A percentile compares a stretch with the other conserved stretches of the same genome.
phyloP scores from a whole-genome alignment of 2,113 vertebrate species.

The Austrofundulus limnaeus region DNA sequence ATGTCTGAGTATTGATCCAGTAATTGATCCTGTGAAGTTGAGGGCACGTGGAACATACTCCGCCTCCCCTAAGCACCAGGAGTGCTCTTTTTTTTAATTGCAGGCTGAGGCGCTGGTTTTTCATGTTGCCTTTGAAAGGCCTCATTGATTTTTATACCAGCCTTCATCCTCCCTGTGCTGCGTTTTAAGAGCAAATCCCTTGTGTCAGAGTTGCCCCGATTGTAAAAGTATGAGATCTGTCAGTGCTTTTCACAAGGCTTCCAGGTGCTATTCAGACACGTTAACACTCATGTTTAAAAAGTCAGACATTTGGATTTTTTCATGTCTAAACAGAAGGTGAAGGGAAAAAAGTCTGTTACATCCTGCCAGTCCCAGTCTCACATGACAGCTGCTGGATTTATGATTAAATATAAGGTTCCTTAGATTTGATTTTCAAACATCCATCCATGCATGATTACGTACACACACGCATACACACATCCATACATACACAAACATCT shows the following conservation, averaged over 20 bases:
- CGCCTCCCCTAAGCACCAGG: constrained; percentile 61
- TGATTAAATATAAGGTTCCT: too few relatives aligned
- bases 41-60: constrained; percentile 64
- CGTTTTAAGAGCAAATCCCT: constrained; percentile 67
- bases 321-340: constrained; percentile 31
- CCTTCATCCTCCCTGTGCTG: constrained; percentile 67
- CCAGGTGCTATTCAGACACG: constrained; percentile 59
- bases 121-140: constrained; percentile 76
- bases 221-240: constrained; percentile 67
- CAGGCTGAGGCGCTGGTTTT: constrained; percentile 65
- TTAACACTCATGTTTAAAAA: constrained; percentile 47
- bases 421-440: too few relatives aligned
- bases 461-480: too few relatives aligned
- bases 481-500: too few relatives aligned
- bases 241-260: constrained; percentile 58
- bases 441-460: too few relatives aligned
- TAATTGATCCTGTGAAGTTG: constrained; percentile 69
- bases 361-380: constrained; percentile 11
- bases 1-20: constrained; percentile 66
- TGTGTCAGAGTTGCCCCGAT: constrained; percentile 58
- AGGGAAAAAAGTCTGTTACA: constrained; percentile 9
- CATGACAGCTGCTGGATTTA: constrained; percentile 1
- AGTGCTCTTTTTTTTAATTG: constrained; percentile 72
- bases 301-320: neutral
- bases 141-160: constrained; percentile 75